These are phyloP conservation scores for Hylaeus anthracinus DNA, from an alignment of 1,140 invertebrate species.

Conservation along the genomic window DNA sequence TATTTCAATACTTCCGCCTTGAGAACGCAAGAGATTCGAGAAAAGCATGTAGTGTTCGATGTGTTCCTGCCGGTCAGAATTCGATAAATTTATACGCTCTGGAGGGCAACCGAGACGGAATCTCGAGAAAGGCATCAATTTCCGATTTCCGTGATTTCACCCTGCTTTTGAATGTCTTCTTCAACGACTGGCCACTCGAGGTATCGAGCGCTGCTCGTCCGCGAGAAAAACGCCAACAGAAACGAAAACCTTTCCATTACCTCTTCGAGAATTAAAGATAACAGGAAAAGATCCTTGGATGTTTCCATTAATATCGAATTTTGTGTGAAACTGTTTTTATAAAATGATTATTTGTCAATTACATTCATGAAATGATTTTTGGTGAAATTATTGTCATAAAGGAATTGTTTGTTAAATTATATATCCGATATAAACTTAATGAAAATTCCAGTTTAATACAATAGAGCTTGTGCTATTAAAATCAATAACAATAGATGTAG, in stretches of 20 bases:
- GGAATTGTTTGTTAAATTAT: too few species aligned
- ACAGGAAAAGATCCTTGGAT: neutral
- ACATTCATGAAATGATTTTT: too few species aligned
- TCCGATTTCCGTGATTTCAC: conserved; percentile 47
- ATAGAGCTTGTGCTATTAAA: too few species aligned
- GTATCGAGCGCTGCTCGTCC: neutral
- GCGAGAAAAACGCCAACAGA: neutral
- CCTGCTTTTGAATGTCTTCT: conserved; percentile 7
- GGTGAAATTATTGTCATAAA: too few species aligned
- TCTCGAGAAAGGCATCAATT: conserved; percentile 51
- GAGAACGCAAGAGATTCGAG: neutral
- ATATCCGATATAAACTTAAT: too few species aligned
- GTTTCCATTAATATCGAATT: neutral
- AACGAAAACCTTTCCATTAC: neutral
- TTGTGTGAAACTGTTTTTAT: too few species aligned
- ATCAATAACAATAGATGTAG: too few species aligned
- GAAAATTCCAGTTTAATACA: too few species aligned
- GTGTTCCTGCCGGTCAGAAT: conserved; percentile 14
- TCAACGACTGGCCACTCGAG: conserved; percentile 21
- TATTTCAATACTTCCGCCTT: too few species aligned
- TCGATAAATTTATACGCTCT: conserved; percentile 40
- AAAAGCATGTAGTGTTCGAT: neutral
- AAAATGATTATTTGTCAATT: too few species aligned
- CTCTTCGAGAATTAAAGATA: neutral
- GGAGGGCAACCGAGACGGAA: neutral